These are phyloP conservation scores for Hylyphantes graminicola DNA, from an alignment of 1,140 invertebrate species.

Conservation along the genomic window DNA sequence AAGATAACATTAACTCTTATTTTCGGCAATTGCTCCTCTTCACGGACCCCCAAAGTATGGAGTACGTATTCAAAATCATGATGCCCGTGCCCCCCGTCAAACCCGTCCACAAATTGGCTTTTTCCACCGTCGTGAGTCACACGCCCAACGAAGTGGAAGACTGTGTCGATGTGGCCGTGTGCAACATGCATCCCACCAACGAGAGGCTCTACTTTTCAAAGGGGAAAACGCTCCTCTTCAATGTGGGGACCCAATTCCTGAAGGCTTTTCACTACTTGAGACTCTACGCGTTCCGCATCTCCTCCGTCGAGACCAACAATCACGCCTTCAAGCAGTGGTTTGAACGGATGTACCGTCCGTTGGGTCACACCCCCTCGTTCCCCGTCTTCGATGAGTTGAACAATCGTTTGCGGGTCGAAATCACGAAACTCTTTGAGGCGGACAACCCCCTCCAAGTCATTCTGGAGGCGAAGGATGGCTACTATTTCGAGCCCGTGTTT, in stretches of 20 bases:
- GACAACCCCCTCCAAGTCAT: slow-evolving; percentile 22
- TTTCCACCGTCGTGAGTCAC: background rate
- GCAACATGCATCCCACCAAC: too few species aligned
- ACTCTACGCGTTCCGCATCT: background rate
- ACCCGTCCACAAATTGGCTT: background rate
- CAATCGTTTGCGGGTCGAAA: too few species aligned
- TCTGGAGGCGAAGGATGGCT: slow-evolving; percentile 10
- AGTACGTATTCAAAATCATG: too few species aligned
- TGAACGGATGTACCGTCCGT: background rate
- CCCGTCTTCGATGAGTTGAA: background rate
- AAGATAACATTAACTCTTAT: slow-evolving; percentile 15
- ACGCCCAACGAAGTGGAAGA: background rate
- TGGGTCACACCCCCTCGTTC: too few species aligned
- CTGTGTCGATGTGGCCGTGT: background rate
- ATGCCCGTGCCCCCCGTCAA: background rate
- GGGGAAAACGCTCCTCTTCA: too few species aligned
- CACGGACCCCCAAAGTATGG: too few species aligned
- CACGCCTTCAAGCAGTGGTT: slow-evolving; percentile 19
- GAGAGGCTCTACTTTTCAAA: too few species aligned
- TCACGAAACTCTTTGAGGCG: background rate
- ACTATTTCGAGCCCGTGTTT: slow-evolving; percentile 48
- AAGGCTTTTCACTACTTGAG: slow-evolving; percentile 21
- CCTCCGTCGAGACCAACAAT: background rate
- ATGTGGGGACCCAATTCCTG: slow-evolving; percentile 22
- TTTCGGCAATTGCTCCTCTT: too few species aligned